phyloP scores from a whole-genome alignment of 2,797 vertebrate species.

The Acrossocheilus wenchowensis region DNA sequence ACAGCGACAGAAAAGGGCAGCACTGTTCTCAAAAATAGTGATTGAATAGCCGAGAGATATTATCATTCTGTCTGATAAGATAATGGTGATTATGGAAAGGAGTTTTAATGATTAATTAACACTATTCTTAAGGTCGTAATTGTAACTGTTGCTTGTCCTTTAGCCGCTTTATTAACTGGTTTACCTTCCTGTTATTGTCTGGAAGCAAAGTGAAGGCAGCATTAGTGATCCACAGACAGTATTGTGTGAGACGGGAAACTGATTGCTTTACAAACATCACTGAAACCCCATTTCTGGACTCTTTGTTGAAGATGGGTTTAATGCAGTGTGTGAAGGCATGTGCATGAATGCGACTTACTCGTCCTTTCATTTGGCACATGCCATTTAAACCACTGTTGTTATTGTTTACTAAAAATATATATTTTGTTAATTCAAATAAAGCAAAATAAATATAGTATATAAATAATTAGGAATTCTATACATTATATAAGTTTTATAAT shows the following conservation, averaged over 20 bases:
- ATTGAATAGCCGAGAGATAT: too few relatives aligned
- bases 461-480: too few relatives aligned
- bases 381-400: not conserved
- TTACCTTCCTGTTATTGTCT: too few relatives aligned
- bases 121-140: not conserved
- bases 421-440: too few relatives aligned
- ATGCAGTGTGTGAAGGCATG: not conserved
- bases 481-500: too few relatives aligned
- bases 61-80: not conserved
- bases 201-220: too few relatives aligned
- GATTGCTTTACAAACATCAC: too few relatives aligned
- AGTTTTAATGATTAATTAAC: not conserved
- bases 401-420: not conserved
- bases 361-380: too few relatives aligned
- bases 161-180: too few relatives aligned
- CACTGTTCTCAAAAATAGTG: not conserved
- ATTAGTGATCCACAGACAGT: too few relatives aligned
- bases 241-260: too few relatives aligned
- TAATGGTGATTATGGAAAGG: not conserved
- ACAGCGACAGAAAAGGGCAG: constrained; percentile 7
- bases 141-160: not conserved
- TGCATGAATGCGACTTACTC: not conserved
- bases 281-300: not conserved
- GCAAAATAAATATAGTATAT: too few relatives aligned
- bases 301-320: not conserved